These are phyloP conservation scores for Chiridota heheva DNA, from an alignment of 35 echinoderm and acorn worm genomes.

Conservation along the genomic window DNA sequence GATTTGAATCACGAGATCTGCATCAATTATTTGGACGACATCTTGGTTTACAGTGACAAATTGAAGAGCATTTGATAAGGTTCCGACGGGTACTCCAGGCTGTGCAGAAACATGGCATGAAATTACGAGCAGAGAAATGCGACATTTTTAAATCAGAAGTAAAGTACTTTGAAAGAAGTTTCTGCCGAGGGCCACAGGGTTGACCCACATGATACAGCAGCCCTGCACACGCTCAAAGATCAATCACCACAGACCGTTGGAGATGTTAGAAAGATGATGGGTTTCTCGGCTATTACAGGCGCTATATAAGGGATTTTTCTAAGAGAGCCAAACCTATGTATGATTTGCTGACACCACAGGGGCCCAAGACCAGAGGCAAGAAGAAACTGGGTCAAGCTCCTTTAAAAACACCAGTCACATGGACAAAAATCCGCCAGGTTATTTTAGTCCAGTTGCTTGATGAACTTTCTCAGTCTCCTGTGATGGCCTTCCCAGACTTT, in stretches of 20 bases:
- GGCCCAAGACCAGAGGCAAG: background rate
- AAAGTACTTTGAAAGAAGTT: constrained; percentile 25
- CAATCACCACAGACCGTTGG: constrained; percentile 29
- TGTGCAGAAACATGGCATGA: constrained; percentile 18
- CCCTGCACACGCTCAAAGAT: constrained; percentile 36
- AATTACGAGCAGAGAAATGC: constrained; percentile 40
- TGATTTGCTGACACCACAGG: constrained; percentile 25
- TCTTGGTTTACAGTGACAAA: constrained; percentile 16
- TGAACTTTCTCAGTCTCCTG: constrained; percentile 19
- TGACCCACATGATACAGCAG: constrained; percentile 51
- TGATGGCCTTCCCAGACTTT: constrained; percentile 54
- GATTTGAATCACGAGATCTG: constrained; percentile 28
- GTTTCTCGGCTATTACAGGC: constrained; percentile 66
- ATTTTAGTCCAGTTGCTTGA: constrained; percentile 23
- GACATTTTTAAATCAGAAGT: constrained; percentile 18
- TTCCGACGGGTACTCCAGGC: constrained; percentile 20
- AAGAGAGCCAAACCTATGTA: constrained; percentile 41
- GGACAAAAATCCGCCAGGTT: constrained; percentile 21
- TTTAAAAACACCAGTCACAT: constrained; percentile 1
- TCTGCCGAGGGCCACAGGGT: constrained; percentile 31
- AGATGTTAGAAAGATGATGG: constrained; percentile 62
- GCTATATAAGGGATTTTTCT: constrained; percentile 50
- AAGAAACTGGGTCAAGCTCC: background rate
- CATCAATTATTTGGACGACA: constrained; percentile 17
- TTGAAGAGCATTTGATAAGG: background rate